Base-by-base conservation (phyloP, 1,140 invertebrate genomes). In the Drosophila carrolli region DNA sequence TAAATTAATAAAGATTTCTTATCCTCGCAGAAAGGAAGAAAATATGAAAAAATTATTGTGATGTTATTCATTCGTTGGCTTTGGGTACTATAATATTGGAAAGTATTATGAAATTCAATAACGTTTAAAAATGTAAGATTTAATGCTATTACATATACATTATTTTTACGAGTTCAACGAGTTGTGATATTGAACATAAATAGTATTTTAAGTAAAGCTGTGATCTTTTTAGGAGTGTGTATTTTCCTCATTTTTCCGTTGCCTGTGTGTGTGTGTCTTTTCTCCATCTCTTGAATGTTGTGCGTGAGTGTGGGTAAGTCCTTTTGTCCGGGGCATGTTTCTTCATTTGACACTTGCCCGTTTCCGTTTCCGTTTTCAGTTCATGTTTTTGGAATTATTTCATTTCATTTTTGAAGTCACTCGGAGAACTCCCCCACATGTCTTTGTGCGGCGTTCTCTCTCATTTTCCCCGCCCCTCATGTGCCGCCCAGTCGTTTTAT, bases 371-470 rank as follows among this genome's bases (percentile, higher is more conserved):
- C 86, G 83, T 88, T 89, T 88, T 88, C 83, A 83, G 83, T 79
- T 89, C 84, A 88, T 88, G 83, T 83, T 88, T 88, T 89, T 72
- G 83, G 83, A 88, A 88, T 88, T 88, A 88, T 89, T 89, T 88
- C 83, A 89, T 88, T 88, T 83, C 76, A 85, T 81, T 78, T 78
- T 85, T 78, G 61, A 83, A 86, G 83, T 83, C 58, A 62, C 75
- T 71, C 75, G 40, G 56, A 46, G 54, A 6, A 27, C 54, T 78
- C 59, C 38, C 44, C 55, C 62, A 44, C 68, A 62, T 55, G 23
- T 59, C 46, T 43, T 29, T 51, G 38, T 44, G 43, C 37, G 43
- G 32, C 5, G 38, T 32, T 27, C 46, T 47, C 40, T 47, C 50
- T 58, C 61, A 41, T 43, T 50, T 55, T n/a, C 38, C 11, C 54